Evolutionary conservation across 2,888 invertebrate genomes (phyloP).

Genomic region (Melikaiella ostensackeni): DNA sequence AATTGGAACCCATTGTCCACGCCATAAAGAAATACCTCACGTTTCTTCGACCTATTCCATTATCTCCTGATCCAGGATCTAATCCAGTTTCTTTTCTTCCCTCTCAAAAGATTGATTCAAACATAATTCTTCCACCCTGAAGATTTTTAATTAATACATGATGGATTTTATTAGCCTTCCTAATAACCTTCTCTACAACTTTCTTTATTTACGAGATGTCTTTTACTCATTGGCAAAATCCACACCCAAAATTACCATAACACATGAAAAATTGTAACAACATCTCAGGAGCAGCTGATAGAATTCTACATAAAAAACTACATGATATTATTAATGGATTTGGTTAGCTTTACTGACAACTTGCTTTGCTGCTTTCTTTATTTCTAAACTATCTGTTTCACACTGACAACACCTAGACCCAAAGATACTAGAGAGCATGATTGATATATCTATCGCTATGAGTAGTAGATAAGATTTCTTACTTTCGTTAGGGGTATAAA

Average conservation of each 20-base stretch:
- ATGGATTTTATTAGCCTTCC: neutral
- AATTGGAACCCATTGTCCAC: conserved; percentile 21
- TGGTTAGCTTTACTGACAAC: neutral
- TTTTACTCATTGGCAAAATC: no score
- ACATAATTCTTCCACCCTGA: neutral
- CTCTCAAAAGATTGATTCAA: neutral
- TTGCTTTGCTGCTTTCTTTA: no score
- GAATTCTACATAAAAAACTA: no score
- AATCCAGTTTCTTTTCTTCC: neutral
- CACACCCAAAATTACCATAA: no score
- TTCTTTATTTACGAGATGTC: neutral
- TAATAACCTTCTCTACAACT: neutral
- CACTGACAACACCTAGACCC: neutral
- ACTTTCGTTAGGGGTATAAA: neutral
- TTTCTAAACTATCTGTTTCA: neutral
- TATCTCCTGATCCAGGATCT: conserved; percentile 8
- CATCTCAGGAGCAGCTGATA: no score
- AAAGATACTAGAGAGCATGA: no score
- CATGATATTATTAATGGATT: no score
- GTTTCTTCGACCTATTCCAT: neutral
- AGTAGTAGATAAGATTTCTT: neutral
- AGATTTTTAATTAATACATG: neutral
- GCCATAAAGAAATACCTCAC: neutral
- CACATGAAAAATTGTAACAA: no score
- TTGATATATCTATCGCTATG: no score